A percentile compares a stretch with the other conserved stretches of the same genome.
phyloP scores from a whole-genome alignment of 2,797 vertebrate species.

The Holocentrus rufus region DNA sequence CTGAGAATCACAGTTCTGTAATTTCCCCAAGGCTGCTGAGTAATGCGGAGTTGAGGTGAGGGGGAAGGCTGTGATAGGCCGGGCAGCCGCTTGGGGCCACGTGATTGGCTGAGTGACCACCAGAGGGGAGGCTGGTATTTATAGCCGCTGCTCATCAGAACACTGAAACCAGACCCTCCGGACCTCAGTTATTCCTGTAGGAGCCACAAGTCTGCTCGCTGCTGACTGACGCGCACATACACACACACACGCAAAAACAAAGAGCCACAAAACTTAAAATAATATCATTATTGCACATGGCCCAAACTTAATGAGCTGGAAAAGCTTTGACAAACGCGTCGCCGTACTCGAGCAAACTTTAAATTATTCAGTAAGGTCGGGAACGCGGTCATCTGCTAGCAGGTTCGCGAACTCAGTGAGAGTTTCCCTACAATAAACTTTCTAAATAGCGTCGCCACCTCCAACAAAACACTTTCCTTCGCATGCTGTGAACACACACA shows the following conservation, averaged over 20 bases:
- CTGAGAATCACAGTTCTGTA: neutral
- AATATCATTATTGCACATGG: neutral
- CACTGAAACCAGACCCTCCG: conserved; percentile 78
- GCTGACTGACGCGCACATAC: neutral
- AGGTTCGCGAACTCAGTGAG: neutral
- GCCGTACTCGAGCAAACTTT: neutral
- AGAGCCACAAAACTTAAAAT: neutral
- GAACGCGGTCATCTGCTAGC: conserved; percentile 1
- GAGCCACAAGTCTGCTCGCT: conserved; percentile 47
- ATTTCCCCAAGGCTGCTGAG: conserved; percentile 46
- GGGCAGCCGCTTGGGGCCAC: conserved; percentile 1
- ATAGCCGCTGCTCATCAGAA: conserved; percentile 73
- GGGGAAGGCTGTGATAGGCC: conserved; percentile 29
- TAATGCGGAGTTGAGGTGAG: conserved; percentile 50
- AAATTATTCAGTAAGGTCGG: neutral
- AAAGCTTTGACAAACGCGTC: too few relatives aligned
- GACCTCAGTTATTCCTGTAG: conserved; percentile 78
- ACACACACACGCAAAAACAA: conserved; percentile 17
- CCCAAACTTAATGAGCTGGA: neutral
- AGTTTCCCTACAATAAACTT: neutral
- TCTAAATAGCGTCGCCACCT: neutral
- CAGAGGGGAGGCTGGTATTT: conserved; percentile 69
- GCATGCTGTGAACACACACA: neutral
- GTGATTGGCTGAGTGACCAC: conserved; percentile 49
- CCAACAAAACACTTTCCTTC: conserved; percentile 2